Conservation (phyloP, 2,797 vertebrate genomes). For the Scarus forsteni region DNA sequence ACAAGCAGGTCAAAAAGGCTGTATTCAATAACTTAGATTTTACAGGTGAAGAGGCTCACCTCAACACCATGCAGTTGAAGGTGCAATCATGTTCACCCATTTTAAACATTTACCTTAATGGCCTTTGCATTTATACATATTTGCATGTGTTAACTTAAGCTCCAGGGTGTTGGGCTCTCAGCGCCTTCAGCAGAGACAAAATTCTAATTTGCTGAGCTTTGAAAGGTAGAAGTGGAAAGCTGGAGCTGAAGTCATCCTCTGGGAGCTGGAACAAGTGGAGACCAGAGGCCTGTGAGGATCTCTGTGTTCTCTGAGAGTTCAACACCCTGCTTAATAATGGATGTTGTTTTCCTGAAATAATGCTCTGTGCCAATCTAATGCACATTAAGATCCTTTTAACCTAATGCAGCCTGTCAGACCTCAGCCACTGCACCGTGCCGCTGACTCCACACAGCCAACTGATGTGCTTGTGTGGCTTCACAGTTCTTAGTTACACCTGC, state of each 20-base stretch:
- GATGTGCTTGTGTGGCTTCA: constrained; percentile 41
- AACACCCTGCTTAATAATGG: constrained; percentile 78
- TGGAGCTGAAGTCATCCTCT: constrained; percentile 26
- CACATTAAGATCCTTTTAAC: constrained; percentile 79
- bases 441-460: constrained; percentile 56
- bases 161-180: background rate
- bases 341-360: constrained; percentile 79
- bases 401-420: constrained; percentile 67
- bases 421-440: constrained; percentile 20
- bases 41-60: no score
- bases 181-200: background rate
- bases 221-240: background rate
- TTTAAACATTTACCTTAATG: background rate
- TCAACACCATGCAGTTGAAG: no score
- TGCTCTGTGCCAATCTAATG: constrained; percentile 67
- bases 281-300: constrained; percentile 49
- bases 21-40: no score
- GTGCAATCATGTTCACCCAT: background rate
- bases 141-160: background rate
- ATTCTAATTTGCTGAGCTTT: background rate
- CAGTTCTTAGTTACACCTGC: constrained; percentile 49
- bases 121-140: background rate
- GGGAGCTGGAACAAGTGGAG: constrained; percentile 50
- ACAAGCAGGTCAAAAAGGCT: no score
- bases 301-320: constrained; percentile 45